phyloP scores from a whole-genome alignment of 2,113 vertebrate species.

The Gobiocypris rarus region DNA sequence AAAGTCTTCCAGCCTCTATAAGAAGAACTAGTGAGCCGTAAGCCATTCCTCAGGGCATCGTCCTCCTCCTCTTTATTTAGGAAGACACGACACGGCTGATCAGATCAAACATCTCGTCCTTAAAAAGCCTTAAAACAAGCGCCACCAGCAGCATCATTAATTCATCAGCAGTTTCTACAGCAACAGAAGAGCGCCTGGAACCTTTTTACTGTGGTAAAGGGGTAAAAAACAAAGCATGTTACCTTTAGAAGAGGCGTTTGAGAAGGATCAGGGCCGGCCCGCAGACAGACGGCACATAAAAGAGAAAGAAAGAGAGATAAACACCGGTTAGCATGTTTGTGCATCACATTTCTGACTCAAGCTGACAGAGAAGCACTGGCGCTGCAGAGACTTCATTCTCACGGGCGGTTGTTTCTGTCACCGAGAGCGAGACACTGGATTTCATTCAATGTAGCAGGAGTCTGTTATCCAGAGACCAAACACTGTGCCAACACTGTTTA shows the following conservation, averaged over 20 bases:
- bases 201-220: slow-evolving; percentile 35
- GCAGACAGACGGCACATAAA: slow-evolving; percentile 43
- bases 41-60: neutral
- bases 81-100: neutral
- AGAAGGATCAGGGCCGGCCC: slow-evolving; percentile 46
- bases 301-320: slow-evolving; percentile 43
- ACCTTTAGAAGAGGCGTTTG: slow-evolving; percentile 63
- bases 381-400: too few species aligned
- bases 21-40: neutral
- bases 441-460: too few species aligned
- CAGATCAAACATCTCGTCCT: slow-evolving; percentile 1
- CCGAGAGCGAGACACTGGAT: too few species aligned
- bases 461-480: too few species aligned
- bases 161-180: neutral
- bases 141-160: neutral
- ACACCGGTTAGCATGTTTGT: slow-evolving; percentile 55
- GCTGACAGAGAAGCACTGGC: neutral
- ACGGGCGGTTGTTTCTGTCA: too few species aligned
- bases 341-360: neutral
- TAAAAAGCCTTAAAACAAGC: neutral
- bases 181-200: slow-evolving; percentile 19
- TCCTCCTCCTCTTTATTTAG: neutral
- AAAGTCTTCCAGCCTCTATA: neutral
- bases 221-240: slow-evolving; percentile 53
- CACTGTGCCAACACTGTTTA: too few species aligned